Percentiles rank a stretch among this genome's conserved stretches.
Evolutionary conservation across 2,113 vertebrate genomes (phyloP).

Genomic region (Regulus satrapa): DNA sequence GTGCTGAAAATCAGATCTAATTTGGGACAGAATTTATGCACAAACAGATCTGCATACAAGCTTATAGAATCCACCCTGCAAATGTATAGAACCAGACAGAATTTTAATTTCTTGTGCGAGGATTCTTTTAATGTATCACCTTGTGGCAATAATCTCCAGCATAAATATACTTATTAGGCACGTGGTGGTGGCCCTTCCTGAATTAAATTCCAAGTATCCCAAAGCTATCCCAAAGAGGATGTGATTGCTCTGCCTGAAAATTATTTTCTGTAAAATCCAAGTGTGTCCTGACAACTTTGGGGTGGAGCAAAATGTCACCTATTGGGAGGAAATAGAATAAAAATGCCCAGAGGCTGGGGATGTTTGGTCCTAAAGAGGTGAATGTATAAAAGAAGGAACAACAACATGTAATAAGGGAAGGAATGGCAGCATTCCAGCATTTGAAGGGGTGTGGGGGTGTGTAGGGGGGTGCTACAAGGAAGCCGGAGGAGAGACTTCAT

Average conservation of each 20-base stretch:
- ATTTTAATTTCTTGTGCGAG: neutral
- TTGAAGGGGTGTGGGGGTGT: no score
- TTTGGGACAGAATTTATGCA: neutral
- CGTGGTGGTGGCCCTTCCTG: neutral
- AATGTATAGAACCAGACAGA: neutral
- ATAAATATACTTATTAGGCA: neutral
- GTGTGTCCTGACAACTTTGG: neutral
- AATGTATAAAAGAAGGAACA: neutral
- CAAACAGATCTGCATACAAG: neutral
- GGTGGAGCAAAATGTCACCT: neutral
- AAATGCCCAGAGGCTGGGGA: neutral
- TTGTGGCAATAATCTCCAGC: neutral
- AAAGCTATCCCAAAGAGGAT: neutral
- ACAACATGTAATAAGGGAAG: neutral
- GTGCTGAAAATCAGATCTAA: neutral
- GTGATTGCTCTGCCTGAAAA: neutral
- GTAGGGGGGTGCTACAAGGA: neutral
- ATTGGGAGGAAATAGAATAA: neutral
- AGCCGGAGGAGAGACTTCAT: neutral
- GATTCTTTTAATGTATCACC: neutral
- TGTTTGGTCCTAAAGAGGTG: neutral
- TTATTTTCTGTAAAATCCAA: neutral
- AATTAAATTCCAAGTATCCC: neutral
- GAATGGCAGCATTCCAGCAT: neutral
- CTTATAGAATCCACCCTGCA: neutral